These are phyloP conservation scores for Euzetes globulus DNA, from an alignment of 2,888 invertebrate species.

Conservation along the genomic window DNA sequence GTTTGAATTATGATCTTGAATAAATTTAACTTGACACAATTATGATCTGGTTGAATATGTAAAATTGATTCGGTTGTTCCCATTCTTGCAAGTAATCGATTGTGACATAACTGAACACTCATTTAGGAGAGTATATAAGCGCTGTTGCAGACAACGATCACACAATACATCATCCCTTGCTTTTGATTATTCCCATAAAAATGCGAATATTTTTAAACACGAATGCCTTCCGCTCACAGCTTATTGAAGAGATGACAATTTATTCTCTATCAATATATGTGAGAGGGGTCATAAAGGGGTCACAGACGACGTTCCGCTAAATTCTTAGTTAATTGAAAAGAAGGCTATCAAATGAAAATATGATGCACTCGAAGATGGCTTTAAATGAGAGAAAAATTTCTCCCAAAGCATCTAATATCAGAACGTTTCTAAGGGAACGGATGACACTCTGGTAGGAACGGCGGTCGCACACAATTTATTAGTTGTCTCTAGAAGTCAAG, in stretches of 20 bases:
- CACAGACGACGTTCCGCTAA: slow-evolving; percentile 6
- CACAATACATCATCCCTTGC: slow-evolving; percentile 12
- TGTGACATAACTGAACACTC: neutral
- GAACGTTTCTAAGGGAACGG: slow-evolving; percentile 9
- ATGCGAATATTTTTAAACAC: slow-evolving; percentile 25
- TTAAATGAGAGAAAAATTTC: neutral
- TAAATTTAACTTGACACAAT: too few relatives aligned
- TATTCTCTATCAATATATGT: slow-evolving; percentile 7
- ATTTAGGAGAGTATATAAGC: neutral
- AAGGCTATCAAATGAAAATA: slow-evolving; percentile 13
- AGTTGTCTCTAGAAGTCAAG: neutral
- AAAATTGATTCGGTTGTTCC: neutral
- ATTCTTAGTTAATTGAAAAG: slow-evolving; percentile 26
- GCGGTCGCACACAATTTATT: slow-evolving; percentile 8
- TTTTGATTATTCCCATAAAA: slow-evolving; percentile 27
- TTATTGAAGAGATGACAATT: slow-evolving; percentile 26
- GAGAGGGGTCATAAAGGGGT: slow-evolving; percentile 5
- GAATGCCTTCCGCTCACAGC: neutral
- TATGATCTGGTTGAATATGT: neutral
- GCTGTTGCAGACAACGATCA: slow-evolving; percentile 1
- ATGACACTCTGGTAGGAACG: neutral
- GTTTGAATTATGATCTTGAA: too few relatives aligned
- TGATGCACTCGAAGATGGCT: neutral
- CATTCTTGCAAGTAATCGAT: neutral
- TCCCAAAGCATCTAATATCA: neutral